phyloP scores from a whole-genome alignment of 1,140 invertebrate species.

The Drosophila erecta region DNA sequence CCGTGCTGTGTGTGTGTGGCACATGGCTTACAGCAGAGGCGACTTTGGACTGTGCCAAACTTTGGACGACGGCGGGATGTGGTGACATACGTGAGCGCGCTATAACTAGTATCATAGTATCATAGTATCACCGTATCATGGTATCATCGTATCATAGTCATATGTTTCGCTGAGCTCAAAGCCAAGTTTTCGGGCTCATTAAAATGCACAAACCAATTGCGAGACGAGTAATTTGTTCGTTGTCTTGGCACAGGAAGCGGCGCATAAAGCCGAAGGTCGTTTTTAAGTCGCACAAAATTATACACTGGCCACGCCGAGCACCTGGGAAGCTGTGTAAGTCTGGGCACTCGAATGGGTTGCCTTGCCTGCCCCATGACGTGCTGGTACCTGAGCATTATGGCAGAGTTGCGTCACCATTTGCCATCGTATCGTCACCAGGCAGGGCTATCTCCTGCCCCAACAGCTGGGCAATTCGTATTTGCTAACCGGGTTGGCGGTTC shows the following conservation, averaged over 20 bases:
- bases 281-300: conserved; percentile 16
- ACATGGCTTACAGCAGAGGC: conserved; percentile 45
- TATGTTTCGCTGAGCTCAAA: conserved; percentile 11
- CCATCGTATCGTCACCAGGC: not conserved
- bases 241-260: conserved; percentile 42
- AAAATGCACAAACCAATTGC: conserved; percentile 50
- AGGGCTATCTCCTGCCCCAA: not conserved
- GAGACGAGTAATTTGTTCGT: conserved; percentile 23
- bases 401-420: conserved; percentile 31
- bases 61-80: conserved; percentile 25
- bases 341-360: not conserved
- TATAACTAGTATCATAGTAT: not conserved
- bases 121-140: no score
- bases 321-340: conserved; percentile 9
- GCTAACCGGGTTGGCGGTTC: not conserved
- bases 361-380: not conserved
- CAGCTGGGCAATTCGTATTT: conserved; percentile 9
- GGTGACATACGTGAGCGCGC: conserved; percentile 40
- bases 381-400: not conserved
- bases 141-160: no score
- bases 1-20: not conserved
- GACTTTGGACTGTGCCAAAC: conserved; percentile 9
- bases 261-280: conserved; percentile 23
- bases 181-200: conserved; percentile 39
- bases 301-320: not conserved